Percentiles rank a stretch among this genome's conserved stretches.
Conservation (phyloP, 2,888 invertebrate genomes). For the Diarsia brunnea region DNA sequence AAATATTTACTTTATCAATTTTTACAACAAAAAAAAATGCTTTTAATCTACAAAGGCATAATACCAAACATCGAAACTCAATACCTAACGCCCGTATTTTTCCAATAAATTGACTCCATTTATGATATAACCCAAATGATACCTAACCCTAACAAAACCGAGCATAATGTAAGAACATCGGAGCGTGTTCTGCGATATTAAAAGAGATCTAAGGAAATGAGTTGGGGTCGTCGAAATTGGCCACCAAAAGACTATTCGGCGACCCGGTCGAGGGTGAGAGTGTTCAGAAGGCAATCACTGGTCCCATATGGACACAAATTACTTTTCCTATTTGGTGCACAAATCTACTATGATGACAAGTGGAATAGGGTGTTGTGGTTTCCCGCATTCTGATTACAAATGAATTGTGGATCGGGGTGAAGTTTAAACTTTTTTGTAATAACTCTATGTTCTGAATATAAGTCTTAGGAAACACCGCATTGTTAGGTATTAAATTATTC, state of each 20-base stretch:
- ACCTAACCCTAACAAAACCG: slow-evolving; percentile 68
- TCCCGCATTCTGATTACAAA: slow-evolving; percentile 66
- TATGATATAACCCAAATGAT: slow-evolving; percentile 67
- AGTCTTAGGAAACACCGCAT: too few species aligned
- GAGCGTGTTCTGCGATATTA: slow-evolving; percentile 76
- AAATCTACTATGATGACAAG: slow-evolving; percentile 87
- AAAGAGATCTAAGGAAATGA: slow-evolving; percentile 84
- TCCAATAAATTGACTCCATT: slow-evolving; percentile 60
- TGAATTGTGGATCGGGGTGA: slow-evolving; percentile 23
- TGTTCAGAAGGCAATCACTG: slow-evolving; percentile 88
- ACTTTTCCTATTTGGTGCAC: slow-evolving; percentile 85
- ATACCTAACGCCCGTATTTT: slow-evolving; percentile 7
- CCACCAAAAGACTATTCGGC: slow-evolving; percentile 83
- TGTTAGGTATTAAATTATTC: not conserved
- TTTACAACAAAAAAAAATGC: not conserved
- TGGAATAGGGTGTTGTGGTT: slow-evolving; percentile 83
- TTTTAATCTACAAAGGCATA: slow-evolving; percentile 24
- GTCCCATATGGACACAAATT: slow-evolving; percentile 90
- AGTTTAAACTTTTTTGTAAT: slow-evolving; percentile 20
- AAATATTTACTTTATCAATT: slow-evolving; percentile 8
- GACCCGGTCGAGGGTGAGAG: slow-evolving; percentile 80
- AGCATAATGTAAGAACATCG: slow-evolving; percentile 70
- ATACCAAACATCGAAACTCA: slow-evolving; percentile 9
- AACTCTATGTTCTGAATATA: not conserved
- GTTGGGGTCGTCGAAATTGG: slow-evolving; percentile 81